Evolutionary conservation across 1,140 invertebrate genomes (phyloP), one percentile per base, ranked within the genome.

Genomic region (Diorhabda carinulata): DNA sequence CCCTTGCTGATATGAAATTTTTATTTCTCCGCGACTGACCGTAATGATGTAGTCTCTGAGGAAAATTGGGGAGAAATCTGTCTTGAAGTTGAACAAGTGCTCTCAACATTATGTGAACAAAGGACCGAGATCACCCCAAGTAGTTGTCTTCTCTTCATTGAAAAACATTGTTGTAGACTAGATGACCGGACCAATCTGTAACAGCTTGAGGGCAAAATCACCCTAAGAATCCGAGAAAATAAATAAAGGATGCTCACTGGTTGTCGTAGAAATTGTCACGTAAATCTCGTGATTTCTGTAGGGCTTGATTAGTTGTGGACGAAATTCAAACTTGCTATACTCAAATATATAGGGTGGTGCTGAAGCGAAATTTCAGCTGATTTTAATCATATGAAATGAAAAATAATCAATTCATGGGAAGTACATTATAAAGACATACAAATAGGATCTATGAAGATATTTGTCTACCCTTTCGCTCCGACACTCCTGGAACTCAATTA

Each of bases 51-150:
- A 52, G 47, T n/a, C 47, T 52, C 3, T 8, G 47, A 52, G 47
- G n/a, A 52, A 52, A 52, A 52, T 52, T 52, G 47, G 47, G 47
- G 47, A 52, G 47, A 52, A 52, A 52, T 52, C 47, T 52, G 47
- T 52, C 47, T 52, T 52, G 47, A 52, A 52, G 47, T 52, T 52
- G 47, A 52, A 52, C 47, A 52, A 52, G 47, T 52, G 47, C 47
- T 52, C 47, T 52, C 47, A 52, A 52, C 47, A 52, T 52, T 52
- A 52, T 52, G 47, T 52, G 47, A 52, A 52, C 47, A 52, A 52
- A 52, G 47, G n/a, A n/a, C 47, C 47, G 47, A n/a, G 47, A 52
- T 52, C 47, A 52, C 47, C 47, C 47, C 47, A 52, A 52, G 47
- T 52, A 52, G 47, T 52, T 52, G 47, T 52, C 47, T 52, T 8